Percentiles rank a stretch among this genome's conserved stretches.
phyloP scores from a whole-genome alignment of 2,888 invertebrate species.

The Tinea semifulvella region DNA sequence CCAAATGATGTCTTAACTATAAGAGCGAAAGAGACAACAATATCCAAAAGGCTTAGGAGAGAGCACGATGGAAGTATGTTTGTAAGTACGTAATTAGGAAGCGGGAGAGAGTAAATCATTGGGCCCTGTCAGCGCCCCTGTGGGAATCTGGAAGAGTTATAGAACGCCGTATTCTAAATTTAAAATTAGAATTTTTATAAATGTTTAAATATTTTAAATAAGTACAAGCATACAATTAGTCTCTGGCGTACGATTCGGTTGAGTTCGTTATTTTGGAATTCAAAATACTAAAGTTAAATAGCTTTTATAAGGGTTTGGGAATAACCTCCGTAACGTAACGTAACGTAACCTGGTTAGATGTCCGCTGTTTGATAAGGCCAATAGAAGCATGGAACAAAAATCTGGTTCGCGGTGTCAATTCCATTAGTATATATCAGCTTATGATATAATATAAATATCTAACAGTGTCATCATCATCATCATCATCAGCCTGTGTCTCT shows the following conservation, averaged over 20 bases:
- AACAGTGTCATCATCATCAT: no score
- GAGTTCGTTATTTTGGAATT: no score
- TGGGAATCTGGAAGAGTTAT: slow-evolving; percentile 64
- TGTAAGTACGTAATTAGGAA: slow-evolving; percentile 50
- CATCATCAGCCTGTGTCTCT: no score
- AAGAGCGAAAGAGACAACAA: slow-evolving; percentile 30
- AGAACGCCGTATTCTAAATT: slow-evolving; percentile 63
- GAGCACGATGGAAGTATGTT: slow-evolving; percentile 13
- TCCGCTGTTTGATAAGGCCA: no score
- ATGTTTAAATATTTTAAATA: slow-evolving; percentile 51
- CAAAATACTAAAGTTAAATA: no score
- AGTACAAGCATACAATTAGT: slow-evolving; percentile 14
- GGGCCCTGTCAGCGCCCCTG: slow-evolving; percentile 57
- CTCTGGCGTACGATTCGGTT: neutral
- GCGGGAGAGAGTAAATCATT: slow-evolving; percentile 59
- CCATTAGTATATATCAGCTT: no score
- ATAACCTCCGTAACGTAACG: no score
- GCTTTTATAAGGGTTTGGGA: no score
- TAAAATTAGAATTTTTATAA: slow-evolving; percentile 61
- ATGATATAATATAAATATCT: no score
- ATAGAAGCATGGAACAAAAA: no score
- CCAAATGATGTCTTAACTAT: slow-evolving; percentile 55
- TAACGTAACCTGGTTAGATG: no score
- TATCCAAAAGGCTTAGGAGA: slow-evolving; percentile 14
- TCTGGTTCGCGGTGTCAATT: no score